phyloP scores from a whole-genome alignment of 1,140 invertebrate genomes.

The Oedothorax gibbosus region DNA sequence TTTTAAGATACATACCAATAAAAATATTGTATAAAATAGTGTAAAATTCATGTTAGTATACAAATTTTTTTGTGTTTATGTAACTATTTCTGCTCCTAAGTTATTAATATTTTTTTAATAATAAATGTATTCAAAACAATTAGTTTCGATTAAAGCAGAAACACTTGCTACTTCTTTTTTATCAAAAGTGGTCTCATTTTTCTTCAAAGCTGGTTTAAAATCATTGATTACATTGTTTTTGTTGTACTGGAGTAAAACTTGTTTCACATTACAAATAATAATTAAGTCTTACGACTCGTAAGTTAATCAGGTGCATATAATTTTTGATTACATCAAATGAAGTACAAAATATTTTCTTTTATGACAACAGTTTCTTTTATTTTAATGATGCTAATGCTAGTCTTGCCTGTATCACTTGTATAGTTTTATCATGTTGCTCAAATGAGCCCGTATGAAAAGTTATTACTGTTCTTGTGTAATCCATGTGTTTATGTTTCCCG shows the following conservation, averaged over 20 bases:
- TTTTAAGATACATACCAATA: no score
- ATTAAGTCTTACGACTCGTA: not conserved
- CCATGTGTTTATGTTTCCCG: constrained; percentile 31
- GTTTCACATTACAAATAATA: not conserved
- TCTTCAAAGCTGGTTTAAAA: not conserved
- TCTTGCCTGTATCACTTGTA: constrained; percentile 32
- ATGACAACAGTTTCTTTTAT: constrained; percentile 10
- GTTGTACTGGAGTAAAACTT: not conserved
- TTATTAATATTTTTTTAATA: no score
- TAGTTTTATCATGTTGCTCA: constrained; percentile 2
- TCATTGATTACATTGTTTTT: not conserved
- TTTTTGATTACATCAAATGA: not conserved
- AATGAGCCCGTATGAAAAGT: constrained; percentile 12
- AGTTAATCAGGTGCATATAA: constrained; percentile 1
- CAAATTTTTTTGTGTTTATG: no score
- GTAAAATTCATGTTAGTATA: no score
- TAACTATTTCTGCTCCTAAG: no score
- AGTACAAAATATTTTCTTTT: not conserved
- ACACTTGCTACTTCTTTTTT: no score
- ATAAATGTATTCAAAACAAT: not conserved
- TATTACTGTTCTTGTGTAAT: constrained; percentile 23
- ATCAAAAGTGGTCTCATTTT: not conserved
- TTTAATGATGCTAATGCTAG: constrained; percentile 3
- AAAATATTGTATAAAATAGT: no score
- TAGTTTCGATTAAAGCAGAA: not conserved